Base-by-base conservation (phyloP, 1,140 invertebrate genomes). In the Drosophila lowei region DNA sequence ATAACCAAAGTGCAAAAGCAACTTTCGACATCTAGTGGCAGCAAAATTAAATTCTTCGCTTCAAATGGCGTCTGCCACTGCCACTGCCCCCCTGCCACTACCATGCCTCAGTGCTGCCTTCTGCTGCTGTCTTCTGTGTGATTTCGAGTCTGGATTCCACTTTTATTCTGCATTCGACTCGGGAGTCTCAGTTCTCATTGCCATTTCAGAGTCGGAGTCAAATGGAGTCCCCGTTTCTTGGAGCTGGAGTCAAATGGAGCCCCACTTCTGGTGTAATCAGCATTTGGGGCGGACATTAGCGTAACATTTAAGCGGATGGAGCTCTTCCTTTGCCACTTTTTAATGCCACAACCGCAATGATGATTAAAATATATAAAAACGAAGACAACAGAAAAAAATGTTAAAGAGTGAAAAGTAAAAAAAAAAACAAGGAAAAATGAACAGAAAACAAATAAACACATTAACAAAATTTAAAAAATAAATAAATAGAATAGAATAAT, bases 221-320 rank as follows among this genome's bases (percentile, higher is more conserved):
- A 13, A 1, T 2, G 28, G 28, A 28, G 28, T 28, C 28, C 1
- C 28, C 6, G 28, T 2, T 38, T 38, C 34, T 5, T 30, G 30
- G 11, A 13, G 9, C 11, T 13, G 34, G 48, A 15, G 58, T 28
- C 16, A 23, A 34, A 11, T 13, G 34, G 63, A 25, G 46, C 49
- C 59, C 54, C 54, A 23, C 54, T 47, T 46, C 63, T 13, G 44
- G 49, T 66, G 67, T 86, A 80, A 86, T 86, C 81, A 85, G 74
- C 77, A 66, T 85, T 85, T 86, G 77, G 56, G 55, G 64, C 65
- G 57, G 59, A 58, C 81, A 85, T 86, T 86, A 85, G 59, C 68
- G 38, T 43, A 41, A 74, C 80, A 86, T 85, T 85, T 74, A 85
- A 86, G 80, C 64, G 72, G 61, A 60, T 66, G 55, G 81, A 59